A percentile compares a stretch with the other conserved stretches of the same genome.
Evolutionary conservation across 2,113 vertebrate genomes (phyloP).

Genomic region (Antennarius striatus): DNA sequence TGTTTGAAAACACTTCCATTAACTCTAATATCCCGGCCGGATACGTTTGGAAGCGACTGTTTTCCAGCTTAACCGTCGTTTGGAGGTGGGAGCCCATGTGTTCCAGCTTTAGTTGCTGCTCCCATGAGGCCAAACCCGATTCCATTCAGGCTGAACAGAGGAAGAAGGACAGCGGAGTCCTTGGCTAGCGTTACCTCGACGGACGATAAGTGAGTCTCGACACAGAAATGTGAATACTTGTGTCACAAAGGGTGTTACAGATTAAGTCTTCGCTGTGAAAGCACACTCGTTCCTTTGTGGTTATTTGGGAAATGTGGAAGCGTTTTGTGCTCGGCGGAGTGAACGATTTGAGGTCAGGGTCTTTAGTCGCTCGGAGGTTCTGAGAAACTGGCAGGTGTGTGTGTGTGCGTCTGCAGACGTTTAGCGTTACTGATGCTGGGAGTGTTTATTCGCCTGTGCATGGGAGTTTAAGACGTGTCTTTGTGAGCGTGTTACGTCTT

Average conservation of each 20-base stretch:
- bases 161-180: no score
- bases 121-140: no score
- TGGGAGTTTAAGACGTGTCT: background rate
- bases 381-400: slow-evolving; percentile 34
- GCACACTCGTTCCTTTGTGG: slow-evolving; percentile 38
- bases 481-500: background rate
- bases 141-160: no score
- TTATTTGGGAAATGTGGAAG: slow-evolving; percentile 71
- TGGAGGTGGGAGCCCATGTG: no score
- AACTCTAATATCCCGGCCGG: no score
- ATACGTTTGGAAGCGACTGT: no score
- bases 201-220: no score
- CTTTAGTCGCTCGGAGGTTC: slow-evolving; percentile 28
- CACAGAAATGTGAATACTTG: background rate
- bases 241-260: slow-evolving; percentile 38
- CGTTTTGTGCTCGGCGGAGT: slow-evolving; percentile 45
- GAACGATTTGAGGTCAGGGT: slow-evolving; percentile 51
- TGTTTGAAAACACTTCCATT: no score
- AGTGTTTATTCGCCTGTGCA: slow-evolving; percentile 3
- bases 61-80: no score
- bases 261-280: slow-evolving; percentile 51
- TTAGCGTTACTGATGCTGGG: background rate
- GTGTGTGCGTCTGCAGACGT: slow-evolving; percentile 8
- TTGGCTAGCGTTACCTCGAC: no score
- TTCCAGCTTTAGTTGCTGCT: no score